Conservation (phyloP, 2,797 vertebrate genomes). For the Cephalopachus bancanus region DNA sequence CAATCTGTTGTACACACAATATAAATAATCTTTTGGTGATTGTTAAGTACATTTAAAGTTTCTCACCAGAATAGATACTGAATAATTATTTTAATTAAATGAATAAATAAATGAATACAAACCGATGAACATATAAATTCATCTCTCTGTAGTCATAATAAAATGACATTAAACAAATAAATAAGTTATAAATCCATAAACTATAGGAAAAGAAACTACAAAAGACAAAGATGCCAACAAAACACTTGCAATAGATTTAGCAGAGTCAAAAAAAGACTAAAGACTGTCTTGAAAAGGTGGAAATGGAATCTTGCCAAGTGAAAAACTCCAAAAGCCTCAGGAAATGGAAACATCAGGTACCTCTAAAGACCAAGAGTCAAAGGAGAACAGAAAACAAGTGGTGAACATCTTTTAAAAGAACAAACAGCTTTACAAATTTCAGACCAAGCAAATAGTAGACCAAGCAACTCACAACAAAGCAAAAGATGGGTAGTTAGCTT, state of each 20-base stretch:
- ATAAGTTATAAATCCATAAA: background rate
- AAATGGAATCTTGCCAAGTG: background rate
- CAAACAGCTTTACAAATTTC: background rate
- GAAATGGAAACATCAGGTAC: background rate
- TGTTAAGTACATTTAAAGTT: background rate
- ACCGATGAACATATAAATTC: background rate
- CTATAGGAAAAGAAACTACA: background rate
- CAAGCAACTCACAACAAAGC: background rate
- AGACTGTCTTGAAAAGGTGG: background rate
- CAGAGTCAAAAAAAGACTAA: background rate
- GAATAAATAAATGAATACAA: background rate
- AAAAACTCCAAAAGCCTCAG: background rate
- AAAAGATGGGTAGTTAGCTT: background rate
- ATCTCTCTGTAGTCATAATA: background rate
- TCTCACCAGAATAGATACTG: background rate
- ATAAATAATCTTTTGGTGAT: background rate
- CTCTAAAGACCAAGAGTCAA: background rate
- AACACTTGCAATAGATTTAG: background rate
- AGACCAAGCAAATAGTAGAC: background rate
- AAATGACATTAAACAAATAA: background rate
- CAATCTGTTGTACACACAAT: background rate
- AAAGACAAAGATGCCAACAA: background rate
- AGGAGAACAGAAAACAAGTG: background rate
- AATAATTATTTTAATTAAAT: background rate
- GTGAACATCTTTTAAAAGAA: background rate